Percentiles rank a stretch among this genome's conserved stretches.
Conservation (phyloP, 2,888 invertebrate species). For the Hanleya hanleyi region DNA sequence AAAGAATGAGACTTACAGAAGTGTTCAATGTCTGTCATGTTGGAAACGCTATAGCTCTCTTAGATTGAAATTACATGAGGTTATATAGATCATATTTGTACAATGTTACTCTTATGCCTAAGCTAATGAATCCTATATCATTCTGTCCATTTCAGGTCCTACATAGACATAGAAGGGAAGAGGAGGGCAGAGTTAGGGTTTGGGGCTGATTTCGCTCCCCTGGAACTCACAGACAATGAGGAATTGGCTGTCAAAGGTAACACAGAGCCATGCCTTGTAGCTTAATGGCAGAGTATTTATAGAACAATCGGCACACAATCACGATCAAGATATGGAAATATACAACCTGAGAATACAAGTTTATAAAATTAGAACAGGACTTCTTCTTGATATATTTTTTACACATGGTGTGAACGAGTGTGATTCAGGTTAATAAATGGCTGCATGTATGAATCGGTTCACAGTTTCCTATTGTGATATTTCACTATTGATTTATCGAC, state of each 20-base stretch:
- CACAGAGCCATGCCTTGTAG: too few species aligned
- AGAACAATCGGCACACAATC: background rate
- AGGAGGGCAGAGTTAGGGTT: slow-evolving; percentile 83
- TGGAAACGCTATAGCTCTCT: too few species aligned
- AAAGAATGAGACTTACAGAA: too few species aligned
- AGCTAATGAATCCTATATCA: too few species aligned
- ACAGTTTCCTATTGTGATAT: background rate
- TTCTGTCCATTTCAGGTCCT: slow-evolving; percentile 77
- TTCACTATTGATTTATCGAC: too few species aligned
- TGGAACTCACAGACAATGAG: slow-evolving; percentile 80
- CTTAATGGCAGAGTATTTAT: too few species aligned
- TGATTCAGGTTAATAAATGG: too few species aligned
- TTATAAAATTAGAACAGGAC: background rate
- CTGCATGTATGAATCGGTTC: background rate
- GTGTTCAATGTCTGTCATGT: too few species aligned
- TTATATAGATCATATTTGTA: too few species aligned
- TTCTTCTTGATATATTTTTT: background rate
- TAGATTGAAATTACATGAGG: too few species aligned
- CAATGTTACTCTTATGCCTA: too few species aligned
- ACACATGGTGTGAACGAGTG: too few species aligned
- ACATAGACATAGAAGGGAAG: slow-evolving; percentile 81
- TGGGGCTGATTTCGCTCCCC: slow-evolving; percentile 73
- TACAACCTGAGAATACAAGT: background rate
- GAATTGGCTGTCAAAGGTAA: slow-evolving; percentile 80
- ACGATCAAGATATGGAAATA: background rate